Evolutionary conservation across 2,113 vertebrate species (phyloP).

Genomic region (Empidonax alnorum): DNA sequence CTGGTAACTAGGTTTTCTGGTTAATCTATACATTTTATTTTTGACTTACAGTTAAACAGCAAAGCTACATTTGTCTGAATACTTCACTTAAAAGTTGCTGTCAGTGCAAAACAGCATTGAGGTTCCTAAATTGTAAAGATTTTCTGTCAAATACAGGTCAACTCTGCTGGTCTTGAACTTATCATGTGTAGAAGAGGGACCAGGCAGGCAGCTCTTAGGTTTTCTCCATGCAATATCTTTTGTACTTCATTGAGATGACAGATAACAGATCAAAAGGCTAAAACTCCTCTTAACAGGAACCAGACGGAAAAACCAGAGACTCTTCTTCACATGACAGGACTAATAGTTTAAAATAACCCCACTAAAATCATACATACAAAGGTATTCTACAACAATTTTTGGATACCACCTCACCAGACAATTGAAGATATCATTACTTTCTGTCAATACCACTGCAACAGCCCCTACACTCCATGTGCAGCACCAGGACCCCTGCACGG

Average conservation of each 20-base stretch:
- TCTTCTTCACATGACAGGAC: neutral
- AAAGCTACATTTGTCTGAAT: neutral
- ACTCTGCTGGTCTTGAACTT: neutral
- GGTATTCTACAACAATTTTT: neutral
- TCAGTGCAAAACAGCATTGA: neutral
- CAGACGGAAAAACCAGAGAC: neutral
- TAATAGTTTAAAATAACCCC: neutral
- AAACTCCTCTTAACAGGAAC: neutral
- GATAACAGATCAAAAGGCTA: neutral
- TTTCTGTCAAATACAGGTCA: neutral
- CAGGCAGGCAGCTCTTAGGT: neutral
- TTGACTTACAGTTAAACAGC: neutral
- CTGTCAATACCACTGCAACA: neutral
- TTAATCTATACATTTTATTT: neutral
- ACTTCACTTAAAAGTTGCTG: neutral
- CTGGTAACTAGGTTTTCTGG: neutral
- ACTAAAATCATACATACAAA: neutral
- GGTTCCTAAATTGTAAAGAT: neutral
- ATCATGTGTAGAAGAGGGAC: neutral
- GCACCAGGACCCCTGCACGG: neutral
- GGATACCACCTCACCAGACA: neutral
- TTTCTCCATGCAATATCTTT: neutral
- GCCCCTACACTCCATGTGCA: neutral
- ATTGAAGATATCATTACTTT: neutral
- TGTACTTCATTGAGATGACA: neutral